Evolutionary conservation across 2,888 invertebrate genomes (phyloP), one percentile per base, ranked within the genome.

Genomic region (Eubasilissa splendida): DNA sequence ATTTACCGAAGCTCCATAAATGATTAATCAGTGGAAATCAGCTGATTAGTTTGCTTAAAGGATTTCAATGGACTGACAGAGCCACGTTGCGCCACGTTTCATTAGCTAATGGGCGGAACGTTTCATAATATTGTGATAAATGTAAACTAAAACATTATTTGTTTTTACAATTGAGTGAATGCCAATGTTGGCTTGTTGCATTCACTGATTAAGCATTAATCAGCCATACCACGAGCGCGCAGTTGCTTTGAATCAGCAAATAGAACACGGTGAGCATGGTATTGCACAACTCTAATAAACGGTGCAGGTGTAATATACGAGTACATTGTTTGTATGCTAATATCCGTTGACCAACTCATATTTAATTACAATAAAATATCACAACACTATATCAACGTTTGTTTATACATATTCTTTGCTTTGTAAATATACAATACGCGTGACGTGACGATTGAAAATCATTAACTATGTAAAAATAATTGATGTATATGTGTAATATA

Each of bases 41-140:
- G 63, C 31, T 33, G 42, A 42, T 42, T 12, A 63, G 63, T 63
- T 63, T 33, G 63, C 11, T 63, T 11, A 11, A 63, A 10, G 5
- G 42, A 12, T 33, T 12, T 42, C 12, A 12, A 8, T 63, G 31
- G 42, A 33, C 22, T 12, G 33, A 12, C 63, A 33, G 0, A 7
- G 63, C 33, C 33, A 63, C 63, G 31, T 63, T 63, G 11, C 63
- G 11, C 9, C 22, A 63, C 12, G 12, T 33, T 31, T 12, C 42
- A 68, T 42, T 68, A 42, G 50, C 33, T 50, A 50, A 66, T 42
- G n/a, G 14, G 14, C 52, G n/a, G 2, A 66, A 33, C 68, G 10
- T 68, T 68, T 50, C 68, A 52, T 68, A 68, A 68, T 42, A 50
- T 68, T 50, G 8, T 33, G 63, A 68, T 68, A 50, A 50, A 50